Evolutionary conservation across 23 tunicate species (phyloP).

Genomic region (Halocynthia roretzi): DNA sequence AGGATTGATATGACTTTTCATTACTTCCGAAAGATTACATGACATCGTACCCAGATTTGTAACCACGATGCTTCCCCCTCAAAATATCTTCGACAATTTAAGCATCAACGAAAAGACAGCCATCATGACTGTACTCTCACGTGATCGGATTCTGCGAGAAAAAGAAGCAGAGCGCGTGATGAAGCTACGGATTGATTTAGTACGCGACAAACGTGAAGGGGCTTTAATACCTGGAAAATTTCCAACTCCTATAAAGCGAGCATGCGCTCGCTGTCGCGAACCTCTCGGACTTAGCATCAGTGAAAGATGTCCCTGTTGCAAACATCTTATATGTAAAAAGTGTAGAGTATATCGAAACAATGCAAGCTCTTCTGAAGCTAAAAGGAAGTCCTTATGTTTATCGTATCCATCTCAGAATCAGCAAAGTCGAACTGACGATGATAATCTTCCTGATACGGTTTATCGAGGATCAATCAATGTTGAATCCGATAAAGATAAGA

Average conservation of each 20-base stretch:
- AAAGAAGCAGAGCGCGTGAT: constrained; percentile 44
- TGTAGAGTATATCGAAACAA: constrained; percentile 27
- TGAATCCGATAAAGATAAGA: no score
- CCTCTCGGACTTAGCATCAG: constrained; percentile 6
- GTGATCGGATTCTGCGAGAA: constrained; percentile 58
- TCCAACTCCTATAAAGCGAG: constrained; percentile 7
- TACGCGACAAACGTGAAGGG: constrained; percentile 54
- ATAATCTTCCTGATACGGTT: no score
- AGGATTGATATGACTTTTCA: no score
- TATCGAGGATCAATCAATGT: no score
- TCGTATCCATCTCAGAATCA: no score
- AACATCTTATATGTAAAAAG: constrained; percentile 55
- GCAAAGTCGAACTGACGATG: no score
- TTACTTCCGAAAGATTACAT: neutral
- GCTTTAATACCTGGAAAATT: constrained; percentile 29
- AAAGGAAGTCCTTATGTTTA: no score
- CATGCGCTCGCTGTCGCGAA: constrained; percentile 52
- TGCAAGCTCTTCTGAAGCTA: no score
- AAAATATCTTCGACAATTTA: constrained; percentile 4
- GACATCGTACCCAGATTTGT: neutral
- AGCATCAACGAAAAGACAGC: constrained; percentile 20
- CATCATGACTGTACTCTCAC: constrained; percentile 51
- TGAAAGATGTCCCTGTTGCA: constrained; percentile 52
- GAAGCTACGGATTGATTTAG: constrained; percentile 43
- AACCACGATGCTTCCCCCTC: neutral